These are phyloP conservation scores for Tachina fera DNA, from an alignment of 2,888 invertebrate species.

Conservation along the genomic window DNA sequence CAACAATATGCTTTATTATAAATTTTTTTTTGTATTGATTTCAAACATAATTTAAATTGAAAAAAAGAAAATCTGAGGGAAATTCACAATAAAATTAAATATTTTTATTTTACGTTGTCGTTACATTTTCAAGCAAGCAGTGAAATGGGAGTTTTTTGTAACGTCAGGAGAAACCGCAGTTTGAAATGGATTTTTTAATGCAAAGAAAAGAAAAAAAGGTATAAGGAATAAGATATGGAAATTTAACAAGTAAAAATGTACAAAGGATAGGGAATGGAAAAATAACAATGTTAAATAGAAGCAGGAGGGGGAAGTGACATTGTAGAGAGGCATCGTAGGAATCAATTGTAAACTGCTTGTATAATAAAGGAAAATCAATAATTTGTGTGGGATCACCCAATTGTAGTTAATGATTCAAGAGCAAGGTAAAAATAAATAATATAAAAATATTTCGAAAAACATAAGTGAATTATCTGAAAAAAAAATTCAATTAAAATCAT, in stretches of 20 bases:
- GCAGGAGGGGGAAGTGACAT: not conserved
- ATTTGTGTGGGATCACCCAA: not conserved
- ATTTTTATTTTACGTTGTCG: conserved; percentile 17
- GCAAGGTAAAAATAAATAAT: not conserved
- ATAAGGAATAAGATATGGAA: not conserved
- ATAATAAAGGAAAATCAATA: conserved; percentile 10
- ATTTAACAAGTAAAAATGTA: not conserved
- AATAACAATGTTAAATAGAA: no score
- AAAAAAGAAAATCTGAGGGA: not conserved
- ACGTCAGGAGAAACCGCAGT: not conserved
- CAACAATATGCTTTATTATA: not conserved
- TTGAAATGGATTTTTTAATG: not conserved
- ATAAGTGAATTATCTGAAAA: no score
- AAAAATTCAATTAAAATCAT: no score
- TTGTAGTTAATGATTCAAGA: not conserved
- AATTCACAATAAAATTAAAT: not conserved
- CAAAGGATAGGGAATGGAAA: not conserved
- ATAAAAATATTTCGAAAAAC: not conserved
- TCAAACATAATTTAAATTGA: conserved; percentile 13
- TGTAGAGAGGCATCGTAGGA: conserved; percentile 37
- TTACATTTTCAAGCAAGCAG: not conserved
- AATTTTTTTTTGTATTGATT: conserved; percentile 33
- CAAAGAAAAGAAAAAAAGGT: not conserved
- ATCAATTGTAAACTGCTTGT: conserved; percentile 33
- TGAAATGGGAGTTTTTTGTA: not conserved